phyloP scores from a whole-genome alignment of 1,140 invertebrate species.

The Drosophila subobscura region DNA sequence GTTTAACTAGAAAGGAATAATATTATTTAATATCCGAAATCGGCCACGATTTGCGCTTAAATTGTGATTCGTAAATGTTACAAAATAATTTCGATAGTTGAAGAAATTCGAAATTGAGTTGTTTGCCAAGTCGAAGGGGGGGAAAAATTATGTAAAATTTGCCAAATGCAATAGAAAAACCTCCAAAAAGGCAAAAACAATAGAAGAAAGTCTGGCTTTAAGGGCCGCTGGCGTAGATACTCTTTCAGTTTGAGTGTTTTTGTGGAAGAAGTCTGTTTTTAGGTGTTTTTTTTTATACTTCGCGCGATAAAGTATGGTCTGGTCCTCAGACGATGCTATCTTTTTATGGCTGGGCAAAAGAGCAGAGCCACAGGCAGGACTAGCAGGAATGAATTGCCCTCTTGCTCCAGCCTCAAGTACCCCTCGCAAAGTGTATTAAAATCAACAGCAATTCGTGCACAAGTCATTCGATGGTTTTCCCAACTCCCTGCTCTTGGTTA shows the following conservation, averaged over 20 bases:
- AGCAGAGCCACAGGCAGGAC: no score
- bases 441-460: conserved; percentile 45
- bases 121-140: conserved; percentile 26
- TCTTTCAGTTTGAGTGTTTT: no score
- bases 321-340: no score
- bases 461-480: conserved; percentile 40
- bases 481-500: conserved; percentile 26
- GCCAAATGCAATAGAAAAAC: conserved; percentile 17
- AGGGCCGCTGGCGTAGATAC: no score
- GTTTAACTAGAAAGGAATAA: conserved; percentile 9
- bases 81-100: conserved; percentile 66
- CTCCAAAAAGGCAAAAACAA: background rate
- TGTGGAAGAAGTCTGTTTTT: no score
- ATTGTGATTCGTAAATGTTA: conserved; percentile 74
- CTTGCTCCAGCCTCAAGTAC: no score
- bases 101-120: conserved; percentile 69
- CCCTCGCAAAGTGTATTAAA: conserved; percentile 2
- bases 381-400: no score
- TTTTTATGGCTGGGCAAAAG: no score
- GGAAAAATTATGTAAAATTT: conserved; percentile 69
- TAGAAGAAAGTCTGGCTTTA: no score
- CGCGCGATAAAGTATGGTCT: no score
- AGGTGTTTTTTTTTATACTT: no score
- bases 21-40: conserved; percentile 21
- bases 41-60: conserved; percentile 46